These are phyloP conservation scores for Euleptes europaea DNA, from an alignment of 2,113 vertebrate genomes.

Conservation along the genomic window DNA sequence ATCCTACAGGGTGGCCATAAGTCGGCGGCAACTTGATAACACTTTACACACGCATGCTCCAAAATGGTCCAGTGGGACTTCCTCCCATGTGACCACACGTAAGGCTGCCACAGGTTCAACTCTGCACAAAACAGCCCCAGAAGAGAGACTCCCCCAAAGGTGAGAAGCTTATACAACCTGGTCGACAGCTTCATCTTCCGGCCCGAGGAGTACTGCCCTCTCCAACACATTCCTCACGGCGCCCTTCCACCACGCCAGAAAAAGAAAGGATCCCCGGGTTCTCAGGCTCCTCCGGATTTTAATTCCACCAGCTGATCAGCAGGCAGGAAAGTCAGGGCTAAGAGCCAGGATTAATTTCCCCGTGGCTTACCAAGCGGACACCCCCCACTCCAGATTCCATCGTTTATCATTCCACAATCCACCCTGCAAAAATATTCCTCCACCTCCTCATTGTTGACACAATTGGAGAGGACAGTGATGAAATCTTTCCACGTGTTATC, in stretches of 20 bases:
- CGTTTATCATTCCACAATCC: constrained; percentile 37
- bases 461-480: background rate
- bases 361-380: background rate
- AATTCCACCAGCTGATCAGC: background rate
- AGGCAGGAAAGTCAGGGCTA: background rate
- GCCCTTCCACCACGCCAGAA: background rate
- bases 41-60: too few species aligned
- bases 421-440: constrained; percentile 36
- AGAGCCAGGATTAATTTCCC: background rate
- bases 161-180: constrained; percentile 31
- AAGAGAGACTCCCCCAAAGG: too few species aligned
- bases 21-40: too few species aligned
- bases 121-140: too few species aligned
- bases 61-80: too few species aligned
- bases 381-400: background rate
- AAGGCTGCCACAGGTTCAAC: too few species aligned
- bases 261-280: background rate
- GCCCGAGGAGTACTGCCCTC: background rate
- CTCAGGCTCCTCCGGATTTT: background rate
- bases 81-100: too few species aligned
- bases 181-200: constrained; percentile 19
- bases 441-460: constrained; percentile 44
- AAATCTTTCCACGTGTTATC: constrained; percentile 26
- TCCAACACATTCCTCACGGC: constrained; percentile 57
- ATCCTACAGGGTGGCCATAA: too few species aligned